Conservation (phyloP, 2,113 vertebrate genomes). For the Dendrocopos noguchii region DNA sequence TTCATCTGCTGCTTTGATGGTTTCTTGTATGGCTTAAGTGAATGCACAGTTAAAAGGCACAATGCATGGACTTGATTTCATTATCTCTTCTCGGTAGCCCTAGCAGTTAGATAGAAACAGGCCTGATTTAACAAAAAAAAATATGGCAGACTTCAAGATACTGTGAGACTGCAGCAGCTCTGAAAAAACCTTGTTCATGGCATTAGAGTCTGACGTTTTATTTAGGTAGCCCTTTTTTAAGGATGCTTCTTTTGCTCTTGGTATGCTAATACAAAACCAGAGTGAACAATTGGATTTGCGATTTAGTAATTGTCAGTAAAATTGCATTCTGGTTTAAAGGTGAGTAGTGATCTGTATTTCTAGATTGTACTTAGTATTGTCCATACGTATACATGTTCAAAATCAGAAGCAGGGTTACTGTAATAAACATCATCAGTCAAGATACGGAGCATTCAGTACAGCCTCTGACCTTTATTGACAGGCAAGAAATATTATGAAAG, state of each 20-base stretch:
- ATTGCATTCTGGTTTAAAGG: neutral
- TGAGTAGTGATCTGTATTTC: neutral
- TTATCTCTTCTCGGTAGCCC: neutral
- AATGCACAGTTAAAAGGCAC: neutral
- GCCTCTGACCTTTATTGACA: neutral
- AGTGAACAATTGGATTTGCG: neutral
- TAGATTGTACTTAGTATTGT: too few relatives aligned
- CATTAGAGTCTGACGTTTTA: neutral
- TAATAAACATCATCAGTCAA: neutral
- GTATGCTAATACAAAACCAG: neutral
- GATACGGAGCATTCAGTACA: neutral
- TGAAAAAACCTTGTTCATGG: neutral
- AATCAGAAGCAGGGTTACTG: neutral
- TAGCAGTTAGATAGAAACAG: neutral
- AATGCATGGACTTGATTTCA: neutral
- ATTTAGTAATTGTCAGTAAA: neutral
- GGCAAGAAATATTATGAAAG: conserved; percentile 23
- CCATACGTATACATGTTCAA: neutral
- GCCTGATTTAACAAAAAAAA: conserved; percentile 11
- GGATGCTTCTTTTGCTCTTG: neutral
- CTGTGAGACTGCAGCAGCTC: conserved; percentile 18
- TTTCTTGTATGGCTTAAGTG: rapidly evolving
- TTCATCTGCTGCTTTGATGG: neutral
- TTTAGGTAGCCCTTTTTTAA: too few relatives aligned
- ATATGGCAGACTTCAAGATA: conserved; percentile 3